Percentiles rank a stretch among this genome's conserved stretches.
Evolutionary conservation across 2,888 invertebrate genomes (phyloP).

Genomic region (Hyposoter dolosus): DNA sequence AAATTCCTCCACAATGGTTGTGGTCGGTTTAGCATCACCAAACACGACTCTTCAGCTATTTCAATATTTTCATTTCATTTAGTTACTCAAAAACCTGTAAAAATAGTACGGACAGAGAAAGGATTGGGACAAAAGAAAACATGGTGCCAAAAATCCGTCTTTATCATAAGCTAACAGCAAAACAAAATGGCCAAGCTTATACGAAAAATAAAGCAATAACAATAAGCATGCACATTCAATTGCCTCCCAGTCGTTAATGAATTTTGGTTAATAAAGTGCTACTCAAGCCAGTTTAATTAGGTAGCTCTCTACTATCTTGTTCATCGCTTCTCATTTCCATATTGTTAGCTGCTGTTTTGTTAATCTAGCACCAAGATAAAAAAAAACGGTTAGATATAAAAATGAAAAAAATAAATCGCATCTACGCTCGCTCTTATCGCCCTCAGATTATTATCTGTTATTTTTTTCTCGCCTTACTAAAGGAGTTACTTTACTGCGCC

Average conservation of each 20-base stretch:
- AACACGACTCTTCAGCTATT: conserved; percentile 77
- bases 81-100: conserved; percentile 75
- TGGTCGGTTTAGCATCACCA: conserved; percentile 78
- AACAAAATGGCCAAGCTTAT: conserved; percentile 30
- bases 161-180: conserved; percentile 70
- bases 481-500: conserved; percentile 57
- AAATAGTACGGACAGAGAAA: conserved; percentile 60
- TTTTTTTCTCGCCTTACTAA: conserved; percentile 35
- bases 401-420: conserved; percentile 9
- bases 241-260: neutral
- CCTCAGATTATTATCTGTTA: conserved; percentile 26
- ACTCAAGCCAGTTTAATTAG: conserved; percentile 57
- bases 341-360: conserved; percentile 60
- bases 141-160: conserved; percentile 80
- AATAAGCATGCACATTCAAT: conserved; percentile 40
- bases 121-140: conserved; percentile 73
- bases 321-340: conserved; percentile 42
- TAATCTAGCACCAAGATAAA: conserved; percentile 47
- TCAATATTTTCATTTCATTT: conserved; percentile 44
- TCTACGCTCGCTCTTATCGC: conserved; percentile 41
- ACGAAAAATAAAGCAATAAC: conserved; percentile 30
- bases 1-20: conserved; percentile 9
- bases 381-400: conserved; percentile 23
- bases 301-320: conserved; percentile 42
- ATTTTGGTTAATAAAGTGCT: conserved; percentile 55